These are phyloP conservation scores for Urosaurus nigricauda DNA, from an alignment of 2,797 vertebrate genomes.

Conservation along the genomic window DNA sequence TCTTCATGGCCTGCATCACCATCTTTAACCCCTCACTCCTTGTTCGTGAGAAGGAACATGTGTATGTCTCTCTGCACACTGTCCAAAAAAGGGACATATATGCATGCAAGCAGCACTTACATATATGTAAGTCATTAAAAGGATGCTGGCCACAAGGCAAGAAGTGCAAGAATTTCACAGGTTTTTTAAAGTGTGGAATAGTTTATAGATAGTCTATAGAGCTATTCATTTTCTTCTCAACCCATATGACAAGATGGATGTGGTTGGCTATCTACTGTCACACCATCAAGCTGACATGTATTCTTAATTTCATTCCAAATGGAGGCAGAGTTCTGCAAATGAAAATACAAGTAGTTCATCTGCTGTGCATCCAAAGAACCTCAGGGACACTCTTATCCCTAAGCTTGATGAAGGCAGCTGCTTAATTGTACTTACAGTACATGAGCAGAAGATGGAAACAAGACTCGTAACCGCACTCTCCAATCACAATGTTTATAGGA, in stretches of 20 bases:
- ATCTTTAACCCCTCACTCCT: too few species aligned
- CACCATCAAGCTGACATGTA: neutral
- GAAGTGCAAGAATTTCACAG: too few species aligned
- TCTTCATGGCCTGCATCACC: too few species aligned
- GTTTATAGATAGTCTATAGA: neutral
- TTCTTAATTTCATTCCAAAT: neutral
- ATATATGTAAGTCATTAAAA: too few species aligned
- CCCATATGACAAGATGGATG: neutral
- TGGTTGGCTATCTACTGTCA: neutral
- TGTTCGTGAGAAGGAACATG: too few species aligned
- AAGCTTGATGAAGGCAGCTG: neutral
- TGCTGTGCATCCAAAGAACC: neutral
- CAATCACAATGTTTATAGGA: too few species aligned
- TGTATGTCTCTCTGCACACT: too few species aligned
- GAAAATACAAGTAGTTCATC: neutral
- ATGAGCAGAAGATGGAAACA: slow-evolving; percentile 1
- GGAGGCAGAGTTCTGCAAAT: neutral
- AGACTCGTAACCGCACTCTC: too few species aligned
- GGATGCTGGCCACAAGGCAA: too few species aligned
- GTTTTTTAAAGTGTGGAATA: neutral
- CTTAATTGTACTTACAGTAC: slow-evolving; percentile 26
- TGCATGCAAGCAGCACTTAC: too few species aligned
- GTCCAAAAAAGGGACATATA: too few species aligned
- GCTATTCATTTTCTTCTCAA: neutral
- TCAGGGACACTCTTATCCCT: neutral